These are phyloP conservation scores for Amphibalanus amphitrite DNA, from an alignment of 1,140 invertebrate genomes.

Conservation along the genomic window DNA sequence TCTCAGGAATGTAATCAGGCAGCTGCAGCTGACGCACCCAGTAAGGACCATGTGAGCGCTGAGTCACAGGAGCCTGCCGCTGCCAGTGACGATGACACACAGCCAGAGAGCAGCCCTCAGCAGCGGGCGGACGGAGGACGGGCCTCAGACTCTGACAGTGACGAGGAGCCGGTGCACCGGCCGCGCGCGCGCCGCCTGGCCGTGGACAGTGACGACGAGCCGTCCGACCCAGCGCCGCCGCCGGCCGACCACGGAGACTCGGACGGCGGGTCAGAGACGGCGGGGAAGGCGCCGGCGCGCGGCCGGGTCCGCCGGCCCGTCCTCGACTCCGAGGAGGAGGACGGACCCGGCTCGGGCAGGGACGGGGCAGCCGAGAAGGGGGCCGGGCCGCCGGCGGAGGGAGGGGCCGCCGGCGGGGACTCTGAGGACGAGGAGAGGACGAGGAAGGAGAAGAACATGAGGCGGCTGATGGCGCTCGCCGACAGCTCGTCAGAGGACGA, in stretches of 20 bases:
- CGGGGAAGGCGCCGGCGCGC: no score
- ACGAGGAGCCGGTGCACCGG: background rate
- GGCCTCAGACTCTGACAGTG: background rate
- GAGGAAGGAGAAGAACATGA: background rate
- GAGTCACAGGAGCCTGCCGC: no score
- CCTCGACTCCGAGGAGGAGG: background rate
- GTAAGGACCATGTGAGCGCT: no score
- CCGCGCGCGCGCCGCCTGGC: no score
- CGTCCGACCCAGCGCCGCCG: no score
- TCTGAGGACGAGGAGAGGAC: background rate
- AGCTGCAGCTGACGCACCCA: no score
- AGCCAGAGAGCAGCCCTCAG: background rate
- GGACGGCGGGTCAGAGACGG: no score
- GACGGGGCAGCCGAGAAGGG: background rate
- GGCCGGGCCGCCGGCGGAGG: no score
- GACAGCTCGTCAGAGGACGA: background rate
- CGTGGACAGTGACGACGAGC: no score
- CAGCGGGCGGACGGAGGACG: no score
- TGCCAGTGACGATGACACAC: background rate
- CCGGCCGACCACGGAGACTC: no score
- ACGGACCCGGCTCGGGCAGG: background rate
- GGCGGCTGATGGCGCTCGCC: background rate
- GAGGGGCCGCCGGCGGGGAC: background rate
- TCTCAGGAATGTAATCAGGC: no score
- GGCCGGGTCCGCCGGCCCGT: background rate